Base-by-base conservation (phyloP, 2,888 invertebrate genomes). In the Dinocampus coccinellae region DNA sequence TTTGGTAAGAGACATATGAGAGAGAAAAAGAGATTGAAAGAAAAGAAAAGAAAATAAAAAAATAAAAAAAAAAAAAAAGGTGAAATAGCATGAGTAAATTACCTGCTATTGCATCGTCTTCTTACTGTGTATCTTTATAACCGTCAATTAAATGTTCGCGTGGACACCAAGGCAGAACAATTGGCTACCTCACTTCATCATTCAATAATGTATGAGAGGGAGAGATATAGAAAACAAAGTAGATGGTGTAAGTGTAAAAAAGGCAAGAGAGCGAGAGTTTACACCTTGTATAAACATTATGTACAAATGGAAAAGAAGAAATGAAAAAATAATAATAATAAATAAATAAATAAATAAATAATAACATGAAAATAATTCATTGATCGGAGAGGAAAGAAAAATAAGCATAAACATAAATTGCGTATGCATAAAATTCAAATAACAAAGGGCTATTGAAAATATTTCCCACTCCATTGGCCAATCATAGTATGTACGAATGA, bases 121-220 rank as follows among this genome's bases (percentile, higher is more conserved):
- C n/a, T 73, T 75, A 73, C 69, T 71, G 16, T 42, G 33, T 29
- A 62, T 36, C 60, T 69, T 82, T 78, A 77, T 77, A 81, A 74
- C 81, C 76, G 70, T 73, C 78, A 81, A 83, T 81, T 82, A 82
- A 81, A 80, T 62, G 10, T 9, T 47, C 47, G 36, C 70, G 76
- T 73, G 70, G 78, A 81, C 79, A 78, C 70, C 62, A 39, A 2
- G 22, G 22, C 13, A 66, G 69, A 67, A 73, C 73, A 73, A 78
- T 75, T 70, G 47, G 78, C 76, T 76, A 76, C 77, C 72, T 62
- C 36, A 62, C 42, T 62, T 62, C 34, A 39, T 62, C 39, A 24
- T 39, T 34, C 3, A 47, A 47, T 29, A 47, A n/a, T 3, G 3
- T 7, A 0, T 16, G 16, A 16, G 16, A 42, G n/a, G 16, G 16